phyloP scores from a whole-genome alignment of 2,888 invertebrate species.

The Drosophila prostipennis region DNA sequence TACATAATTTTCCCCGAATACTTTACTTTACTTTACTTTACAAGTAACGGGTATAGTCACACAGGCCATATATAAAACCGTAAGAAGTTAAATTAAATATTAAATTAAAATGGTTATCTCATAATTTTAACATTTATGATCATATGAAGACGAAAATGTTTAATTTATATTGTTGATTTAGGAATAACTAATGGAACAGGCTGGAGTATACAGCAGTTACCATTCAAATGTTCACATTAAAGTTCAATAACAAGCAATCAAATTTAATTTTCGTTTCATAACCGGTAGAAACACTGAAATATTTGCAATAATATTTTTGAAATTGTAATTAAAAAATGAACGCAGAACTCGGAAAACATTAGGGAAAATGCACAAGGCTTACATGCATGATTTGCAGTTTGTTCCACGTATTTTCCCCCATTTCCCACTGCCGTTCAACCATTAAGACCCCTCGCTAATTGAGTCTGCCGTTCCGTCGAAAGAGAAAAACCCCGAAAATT shows the following conservation, averaged over 20 bases:
- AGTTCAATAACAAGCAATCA: too few species aligned
- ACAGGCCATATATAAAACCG: too few species aligned
- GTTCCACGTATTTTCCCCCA: conserved; percentile 6
- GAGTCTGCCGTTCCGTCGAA: conserved; percentile 15
- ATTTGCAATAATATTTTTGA: not conserved
- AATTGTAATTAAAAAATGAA: conserved; percentile 9
- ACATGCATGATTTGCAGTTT: conserved; percentile 19
- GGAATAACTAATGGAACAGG: not conserved
- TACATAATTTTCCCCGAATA: too few species aligned
- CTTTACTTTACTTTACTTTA: too few species aligned
- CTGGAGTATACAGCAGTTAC: too few species aligned
- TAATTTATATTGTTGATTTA: not conserved
- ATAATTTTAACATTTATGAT: too few species aligned
- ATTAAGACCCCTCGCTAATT: conserved; percentile 42
- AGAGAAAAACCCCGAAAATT: conserved; percentile 24
- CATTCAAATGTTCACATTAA: not conserved
- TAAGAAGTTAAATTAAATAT: too few species aligned
- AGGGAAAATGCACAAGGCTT: conserved; percentile 2
- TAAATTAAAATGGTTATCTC: too few species aligned
- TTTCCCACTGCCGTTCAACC: not conserved
- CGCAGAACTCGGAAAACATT: not conserved
- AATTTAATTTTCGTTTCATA: not conserved
- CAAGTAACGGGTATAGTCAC: too few species aligned
- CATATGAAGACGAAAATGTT: not conserved
- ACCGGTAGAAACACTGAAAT: too few species aligned